phyloP scores from a whole-genome alignment of 2,888 invertebrate genomes.

The Lasioglossum oenotherae region DNA sequence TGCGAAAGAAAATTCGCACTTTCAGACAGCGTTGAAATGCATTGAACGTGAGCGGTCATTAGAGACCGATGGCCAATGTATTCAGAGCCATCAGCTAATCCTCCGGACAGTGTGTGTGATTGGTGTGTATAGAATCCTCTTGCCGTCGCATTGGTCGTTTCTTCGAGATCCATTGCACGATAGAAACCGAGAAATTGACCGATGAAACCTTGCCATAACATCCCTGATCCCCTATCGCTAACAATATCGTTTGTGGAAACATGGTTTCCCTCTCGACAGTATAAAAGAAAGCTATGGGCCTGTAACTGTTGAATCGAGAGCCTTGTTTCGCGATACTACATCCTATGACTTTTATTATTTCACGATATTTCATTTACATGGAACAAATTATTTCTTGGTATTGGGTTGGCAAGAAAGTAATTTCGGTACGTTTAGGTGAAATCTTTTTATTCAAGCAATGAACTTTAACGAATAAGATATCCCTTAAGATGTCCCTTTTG shows the following conservation, averaged over 20 bases:
- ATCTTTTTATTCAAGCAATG: too few species aligned
- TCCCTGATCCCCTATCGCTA: neutral
- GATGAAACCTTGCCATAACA: constrained; percentile 1
- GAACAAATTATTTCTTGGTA: neutral
- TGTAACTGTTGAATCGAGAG: neutral
- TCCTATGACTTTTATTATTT: neutral
- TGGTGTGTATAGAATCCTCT: constrained; percentile 44
- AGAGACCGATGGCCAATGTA: constrained; percentile 42
- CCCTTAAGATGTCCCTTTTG: too few species aligned
- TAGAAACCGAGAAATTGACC: constrained; percentile 34
- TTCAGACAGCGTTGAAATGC: constrained; percentile 24
- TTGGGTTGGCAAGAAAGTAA: too few species aligned
- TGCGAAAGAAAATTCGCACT: constrained; percentile 32
- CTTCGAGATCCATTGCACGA: constrained; percentile 38
- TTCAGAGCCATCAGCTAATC: constrained; percentile 50
- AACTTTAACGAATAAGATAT: too few species aligned
- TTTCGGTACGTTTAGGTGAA: too few species aligned
- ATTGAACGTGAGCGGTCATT: constrained; percentile 44
- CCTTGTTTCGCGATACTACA: neutral
- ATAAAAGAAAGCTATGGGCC: neutral
- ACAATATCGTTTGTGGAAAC: neutral
- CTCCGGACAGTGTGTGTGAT: constrained; percentile 26
- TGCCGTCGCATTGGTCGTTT: constrained; percentile 32
- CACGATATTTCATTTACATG: neutral
- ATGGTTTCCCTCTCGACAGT: neutral